Percentiles rank a stretch among this genome's conserved stretches.
Conservation (phyloP, 2,113 vertebrate species). For the Bubo blakistoni region DNA sequence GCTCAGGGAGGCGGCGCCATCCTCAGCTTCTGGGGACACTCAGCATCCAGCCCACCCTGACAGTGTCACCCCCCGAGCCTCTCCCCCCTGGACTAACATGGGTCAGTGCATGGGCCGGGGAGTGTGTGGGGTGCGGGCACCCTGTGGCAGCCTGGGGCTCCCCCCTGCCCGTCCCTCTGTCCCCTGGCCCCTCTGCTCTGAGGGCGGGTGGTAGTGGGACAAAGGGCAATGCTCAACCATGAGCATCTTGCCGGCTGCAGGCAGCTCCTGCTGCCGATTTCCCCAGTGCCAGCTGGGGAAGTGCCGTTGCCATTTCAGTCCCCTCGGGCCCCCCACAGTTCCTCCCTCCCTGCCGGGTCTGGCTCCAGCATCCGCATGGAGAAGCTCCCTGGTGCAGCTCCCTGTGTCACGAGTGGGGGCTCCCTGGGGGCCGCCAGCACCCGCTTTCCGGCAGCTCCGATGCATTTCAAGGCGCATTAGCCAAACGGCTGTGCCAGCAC, state of each 20-base stretch:
- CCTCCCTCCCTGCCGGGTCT: not conserved
- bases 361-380: not conserved
- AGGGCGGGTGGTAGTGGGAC: not conserved
- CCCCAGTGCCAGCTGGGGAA: not conserved
- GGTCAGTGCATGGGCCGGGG: not conserved
- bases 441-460: accelerated
- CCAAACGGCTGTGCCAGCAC: not conserved
- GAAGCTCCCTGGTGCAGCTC: not conserved
- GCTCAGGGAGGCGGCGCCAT: not conserved
- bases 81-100: not conserved
- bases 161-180: not conserved
- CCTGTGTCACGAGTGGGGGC: not conserved
- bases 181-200: accelerated
- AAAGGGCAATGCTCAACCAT: not conserved
- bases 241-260: accelerated
- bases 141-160: not conserved
- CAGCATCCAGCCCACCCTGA: not conserved
- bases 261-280: not conserved
- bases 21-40: not conserved
- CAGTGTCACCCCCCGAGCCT: not conserved
- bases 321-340: not conserved
- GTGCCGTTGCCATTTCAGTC: accelerated
- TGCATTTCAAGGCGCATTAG: accelerated
- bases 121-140: accelerated
- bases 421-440: not conserved